Conservation (phyloP, 2,113 vertebrate genomes). For the Neogobius melanostomus region DNA sequence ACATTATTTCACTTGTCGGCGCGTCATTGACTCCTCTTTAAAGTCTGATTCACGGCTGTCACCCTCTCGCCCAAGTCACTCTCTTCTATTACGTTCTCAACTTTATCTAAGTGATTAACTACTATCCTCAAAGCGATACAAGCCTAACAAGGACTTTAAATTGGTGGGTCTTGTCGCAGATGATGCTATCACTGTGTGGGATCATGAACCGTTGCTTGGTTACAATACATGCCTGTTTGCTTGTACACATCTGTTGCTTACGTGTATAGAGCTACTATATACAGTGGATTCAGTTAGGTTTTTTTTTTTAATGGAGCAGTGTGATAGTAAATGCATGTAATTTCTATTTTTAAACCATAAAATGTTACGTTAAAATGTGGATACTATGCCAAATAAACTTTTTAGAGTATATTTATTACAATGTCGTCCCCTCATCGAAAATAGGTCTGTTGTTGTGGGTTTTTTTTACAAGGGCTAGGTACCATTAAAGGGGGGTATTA, state of each 20-base stretch:
- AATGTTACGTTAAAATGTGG: too few species aligned
- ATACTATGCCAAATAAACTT: not conserved
- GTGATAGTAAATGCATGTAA: too few species aligned
- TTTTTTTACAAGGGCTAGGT: too few species aligned
- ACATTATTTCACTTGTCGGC: slow-evolving; percentile 19
- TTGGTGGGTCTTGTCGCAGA: not conserved
- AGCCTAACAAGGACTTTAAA: slow-evolving; percentile 12
- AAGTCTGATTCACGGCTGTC: slow-evolving; percentile 26
- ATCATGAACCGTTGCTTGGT: slow-evolving; percentile 43
- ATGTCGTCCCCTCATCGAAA: too few species aligned
- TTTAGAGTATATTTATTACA: not conserved
- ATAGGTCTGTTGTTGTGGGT: too few species aligned
- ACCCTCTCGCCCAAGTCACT: slow-evolving; percentile 2
- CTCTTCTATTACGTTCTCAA: slow-evolving; percentile 6
- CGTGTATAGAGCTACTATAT: not conserved
- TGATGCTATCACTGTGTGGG: slow-evolving; percentile 31
- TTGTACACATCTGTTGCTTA: slow-evolving; percentile 24
- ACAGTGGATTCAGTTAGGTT: not conserved
- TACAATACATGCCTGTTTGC: slow-evolving; percentile 37
- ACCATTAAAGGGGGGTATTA: too few species aligned
- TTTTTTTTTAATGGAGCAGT: too few species aligned
- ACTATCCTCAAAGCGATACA: slow-evolving; percentile 1
- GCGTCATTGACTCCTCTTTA: slow-evolving; percentile 15
- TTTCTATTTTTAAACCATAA: too few species aligned
- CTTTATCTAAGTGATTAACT: slow-evolving; percentile 15